Evolutionary conservation across 2,113 vertebrate genomes (phyloP), one percentile per base, ranked within the genome.

Genomic region (Sturnus vulgaris): DNA sequence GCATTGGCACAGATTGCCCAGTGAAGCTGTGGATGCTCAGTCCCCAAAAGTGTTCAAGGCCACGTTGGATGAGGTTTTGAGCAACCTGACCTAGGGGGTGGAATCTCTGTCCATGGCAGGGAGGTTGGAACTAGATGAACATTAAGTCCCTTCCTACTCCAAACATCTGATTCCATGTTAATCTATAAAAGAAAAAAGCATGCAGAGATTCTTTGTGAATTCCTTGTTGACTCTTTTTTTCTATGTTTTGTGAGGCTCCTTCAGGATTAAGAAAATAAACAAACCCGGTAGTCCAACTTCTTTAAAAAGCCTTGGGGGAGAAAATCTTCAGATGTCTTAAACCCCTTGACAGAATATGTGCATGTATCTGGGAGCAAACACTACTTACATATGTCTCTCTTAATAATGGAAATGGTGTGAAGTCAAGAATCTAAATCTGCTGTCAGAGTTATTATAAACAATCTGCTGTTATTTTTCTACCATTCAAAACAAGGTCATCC

Each of bases 361-460:
- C 50, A 37, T 31, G 8, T 59, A 77, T 80, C 66, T 72, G 59
- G 73, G 64, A 82, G 46, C 33, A 92, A 96, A 85, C 13, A 14
- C 17, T 80, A 59, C 94, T 70, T 92, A 73, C 87, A 93, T 63
- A 93, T 66, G 82, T 68, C 83, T 89, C 49, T 40, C 2, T 79
- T 70, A 93, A 80, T 88, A 94, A 95, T 12, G 60, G 42, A 94
- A 92, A 79, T 60, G n/a, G 92, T 72, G 69, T 90, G 86, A 94
- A 95, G 23, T 61, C 72, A 72, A 81, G 69, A 93, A 69, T 40
- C 40, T 57, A 70, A 70, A 87, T 75, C 70, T 90, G 40, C 83
- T 83, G 64, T 90, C 82, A 96, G 53, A 79, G 39, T 65, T 90
- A 20, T 28, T 64, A 92, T 73, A 94, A 97, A 90, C 89, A 95